These are phyloP conservation scores for Drosophila willistoni DNA, from an alignment of 1,140 invertebrate genomes.

Conservation along the genomic window DNA sequence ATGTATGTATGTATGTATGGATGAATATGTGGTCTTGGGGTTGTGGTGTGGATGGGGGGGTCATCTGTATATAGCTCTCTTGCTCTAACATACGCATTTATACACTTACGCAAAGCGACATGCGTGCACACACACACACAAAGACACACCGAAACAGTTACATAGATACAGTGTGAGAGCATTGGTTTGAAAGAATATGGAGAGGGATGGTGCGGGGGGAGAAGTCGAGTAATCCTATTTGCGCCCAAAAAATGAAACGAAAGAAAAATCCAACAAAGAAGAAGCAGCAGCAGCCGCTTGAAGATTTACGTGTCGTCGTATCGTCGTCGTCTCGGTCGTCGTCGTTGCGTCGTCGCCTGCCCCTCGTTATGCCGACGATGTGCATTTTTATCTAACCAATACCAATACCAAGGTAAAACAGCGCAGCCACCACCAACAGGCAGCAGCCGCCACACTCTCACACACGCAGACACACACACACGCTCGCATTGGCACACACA, in stretches of 20 bases:
- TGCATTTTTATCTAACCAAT: slow-evolving; percentile 77
- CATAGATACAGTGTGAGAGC: slow-evolving; percentile 13
- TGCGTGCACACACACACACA: slow-evolving; percentile 16
- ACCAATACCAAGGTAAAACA: slow-evolving; percentile 57
- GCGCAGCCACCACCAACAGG: slow-evolving; percentile 37
- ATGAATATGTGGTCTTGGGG: background rate
- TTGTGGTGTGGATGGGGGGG: background rate
- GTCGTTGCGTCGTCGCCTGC: background rate
- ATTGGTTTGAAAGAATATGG: background rate
- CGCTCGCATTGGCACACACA: slow-evolving; percentile 20
- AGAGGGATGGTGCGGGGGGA: background rate
- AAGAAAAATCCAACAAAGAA: slow-evolving; percentile 73
- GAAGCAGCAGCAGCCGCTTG: slow-evolving; percentile 31
- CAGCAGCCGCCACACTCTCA: slow-evolving; percentile 37
- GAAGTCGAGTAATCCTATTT: slow-evolving; percentile 70
- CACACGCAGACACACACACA: no score
- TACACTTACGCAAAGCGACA: slow-evolving; percentile 23
- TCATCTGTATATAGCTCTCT: slow-evolving; percentile 20
- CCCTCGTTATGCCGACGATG: background rate
- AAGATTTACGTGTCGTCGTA: slow-evolving; percentile 40
- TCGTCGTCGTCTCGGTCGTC: slow-evolving; percentile 5
- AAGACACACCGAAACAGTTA: slow-evolving; percentile 1
- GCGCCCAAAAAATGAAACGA: slow-evolving; percentile 64
- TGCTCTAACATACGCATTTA: slow-evolving; percentile 38
- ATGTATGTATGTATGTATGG: no score